phyloP scores from a whole-genome alignment of 2,888 invertebrate genomes.

The Mylabris sibirica region DNA sequence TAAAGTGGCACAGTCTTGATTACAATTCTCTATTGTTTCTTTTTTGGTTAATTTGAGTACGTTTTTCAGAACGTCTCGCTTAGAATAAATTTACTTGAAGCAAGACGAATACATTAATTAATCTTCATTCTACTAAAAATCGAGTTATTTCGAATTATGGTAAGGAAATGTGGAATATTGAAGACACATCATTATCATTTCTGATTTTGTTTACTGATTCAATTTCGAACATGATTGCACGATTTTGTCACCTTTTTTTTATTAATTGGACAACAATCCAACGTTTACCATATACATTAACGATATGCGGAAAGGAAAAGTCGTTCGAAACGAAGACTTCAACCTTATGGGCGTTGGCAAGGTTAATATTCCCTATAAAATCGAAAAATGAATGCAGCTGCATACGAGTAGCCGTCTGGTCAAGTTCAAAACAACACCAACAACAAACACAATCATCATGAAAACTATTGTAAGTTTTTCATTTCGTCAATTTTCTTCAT shows the following conservation, averaged over 20 bases:
- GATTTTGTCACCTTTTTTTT: conserved; percentile 24
- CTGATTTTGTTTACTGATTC: conserved; percentile 10
- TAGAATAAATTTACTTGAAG: not conserved
- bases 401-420: conserved; percentile 25
- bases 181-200: no score
- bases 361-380: conserved; percentile 33
- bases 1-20: not conserved
- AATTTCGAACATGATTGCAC: conserved; percentile 23
- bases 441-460: conserved; percentile 21
- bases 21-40: not conserved
- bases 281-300: conserved; percentile 13
- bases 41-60: not conserved
- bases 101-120: no score
- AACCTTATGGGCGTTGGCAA: conserved; percentile 32
- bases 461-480: conserved; percentile 32
- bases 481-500: conserved; percentile 18
- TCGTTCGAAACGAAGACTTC: conserved; percentile 19
- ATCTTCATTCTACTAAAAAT: no score
- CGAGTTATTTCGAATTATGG: no score
- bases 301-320: conserved; percentile 32
- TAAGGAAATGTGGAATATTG: no score
- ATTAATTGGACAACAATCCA: not conserved
- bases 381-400: conserved; percentile 26
- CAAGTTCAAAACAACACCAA: conserved; percentile 19
- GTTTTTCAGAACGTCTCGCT: not conserved